Conservation (phyloP, 2,797 vertebrate genomes). For the Danio choprae region DNA sequence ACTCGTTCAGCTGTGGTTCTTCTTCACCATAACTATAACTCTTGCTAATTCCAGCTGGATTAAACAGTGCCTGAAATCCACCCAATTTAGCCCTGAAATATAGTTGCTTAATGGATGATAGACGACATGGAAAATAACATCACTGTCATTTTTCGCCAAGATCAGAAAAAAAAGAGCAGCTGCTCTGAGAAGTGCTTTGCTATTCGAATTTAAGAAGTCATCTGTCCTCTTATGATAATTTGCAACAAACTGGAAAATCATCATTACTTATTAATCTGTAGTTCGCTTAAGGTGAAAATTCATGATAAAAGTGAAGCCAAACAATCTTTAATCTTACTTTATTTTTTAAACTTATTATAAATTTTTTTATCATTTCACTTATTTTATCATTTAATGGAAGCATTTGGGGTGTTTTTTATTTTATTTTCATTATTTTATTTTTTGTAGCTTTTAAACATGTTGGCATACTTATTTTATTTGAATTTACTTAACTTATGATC, state of each 20-base stretch:
- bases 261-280: neutral
- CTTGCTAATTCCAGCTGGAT: slow-evolving; percentile 39
- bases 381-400: neutral
- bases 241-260: slow-evolving; percentile 11
- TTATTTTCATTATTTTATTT: neutral
- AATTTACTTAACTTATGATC: no score
- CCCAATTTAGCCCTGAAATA: slow-evolving; percentile 47
- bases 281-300: slow-evolving; percentile 8
- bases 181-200: neutral
- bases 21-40: slow-evolving; percentile 40
- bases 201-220: slow-evolving; percentile 14
- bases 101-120: slow-evolving; percentile 33
- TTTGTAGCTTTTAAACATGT: no score
- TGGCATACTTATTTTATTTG: no score
- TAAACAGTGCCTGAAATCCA: slow-evolving; percentile 44
- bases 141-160: slow-evolving; percentile 11
- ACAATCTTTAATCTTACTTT: neutral
- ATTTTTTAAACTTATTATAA: no score
- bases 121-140: slow-evolving; percentile 39
- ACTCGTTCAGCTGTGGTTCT: slow-evolving; percentile 32
- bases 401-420: neutral
- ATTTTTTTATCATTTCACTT: neutral
- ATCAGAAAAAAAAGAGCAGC: slow-evolving; percentile 18
- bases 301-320: neutral
- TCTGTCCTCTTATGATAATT: neutral